phyloP scores from a whole-genome alignment of 2,888 invertebrate species.

The Mystacides longicornis region DNA sequence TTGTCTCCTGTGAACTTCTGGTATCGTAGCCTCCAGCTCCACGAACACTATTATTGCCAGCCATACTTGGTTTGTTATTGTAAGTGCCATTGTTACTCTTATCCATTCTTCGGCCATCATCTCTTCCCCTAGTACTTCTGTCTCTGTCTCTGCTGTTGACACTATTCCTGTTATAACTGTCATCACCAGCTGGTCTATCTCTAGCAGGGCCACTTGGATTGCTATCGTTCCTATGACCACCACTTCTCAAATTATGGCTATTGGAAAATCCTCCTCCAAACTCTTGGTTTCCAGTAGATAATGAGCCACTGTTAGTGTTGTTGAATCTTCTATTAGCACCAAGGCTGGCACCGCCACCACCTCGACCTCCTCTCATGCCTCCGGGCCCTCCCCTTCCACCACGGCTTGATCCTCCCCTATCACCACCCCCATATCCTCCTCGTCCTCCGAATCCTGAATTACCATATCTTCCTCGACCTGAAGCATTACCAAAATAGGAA shows the following conservation, averaged over 20 bases:
- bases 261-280: background rate
- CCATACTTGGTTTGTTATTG: background rate
- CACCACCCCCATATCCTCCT: constrained; percentile 23
- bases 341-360: background rate
- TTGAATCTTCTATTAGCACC: background rate
- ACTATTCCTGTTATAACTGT: background rate
- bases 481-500: background rate
- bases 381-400: background rate
- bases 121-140: background rate
- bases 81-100: no score
- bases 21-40: background rate
- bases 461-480: constrained; percentile 27
- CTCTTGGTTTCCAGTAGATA: background rate
- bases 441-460: constrained; percentile 31
- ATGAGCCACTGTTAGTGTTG: constrained; percentile 1
- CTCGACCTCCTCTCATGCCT: background rate
- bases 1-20: background rate
- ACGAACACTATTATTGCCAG: background rate
- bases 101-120: background rate
- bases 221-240: background rate
- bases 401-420: constrained; percentile 6
- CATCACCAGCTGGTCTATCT: background rate
- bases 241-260: background rate
- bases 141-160: background rate
- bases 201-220: background rate